Conservation (phyloP, 1,140 invertebrate genomes). For the Brachionus koreanus region DNA sequence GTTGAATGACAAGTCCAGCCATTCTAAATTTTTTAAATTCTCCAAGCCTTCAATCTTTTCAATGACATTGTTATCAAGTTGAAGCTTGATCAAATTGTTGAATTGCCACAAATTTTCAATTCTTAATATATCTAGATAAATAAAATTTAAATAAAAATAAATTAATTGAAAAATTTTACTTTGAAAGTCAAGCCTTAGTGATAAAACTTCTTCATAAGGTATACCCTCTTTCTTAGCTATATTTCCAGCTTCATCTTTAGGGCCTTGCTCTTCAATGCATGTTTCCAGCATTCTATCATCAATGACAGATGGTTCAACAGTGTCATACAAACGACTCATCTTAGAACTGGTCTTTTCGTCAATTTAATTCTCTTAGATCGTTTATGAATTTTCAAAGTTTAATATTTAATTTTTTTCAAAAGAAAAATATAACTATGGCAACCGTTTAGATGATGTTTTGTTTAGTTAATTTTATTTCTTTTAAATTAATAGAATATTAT, state of each 20-base stretch:
- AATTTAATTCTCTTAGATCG: background rate
- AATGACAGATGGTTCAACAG: constrained; percentile 58
- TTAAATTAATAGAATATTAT: background rate
- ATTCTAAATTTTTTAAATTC: constrained; percentile 54
- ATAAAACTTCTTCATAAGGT: constrained; percentile 54
- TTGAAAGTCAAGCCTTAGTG: constrained; percentile 57
- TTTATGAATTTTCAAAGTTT: background rate
- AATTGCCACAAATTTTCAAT: constrained; percentile 60
- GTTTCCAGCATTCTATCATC: constrained; percentile 57
- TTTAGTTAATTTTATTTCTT: background rate
- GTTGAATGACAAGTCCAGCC: constrained; percentile 61
- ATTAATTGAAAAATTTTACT: constrained; percentile 49
- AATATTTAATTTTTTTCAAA: constrained; percentile 9
- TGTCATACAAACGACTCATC: constrained; percentile 60
- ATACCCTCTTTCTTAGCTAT: constrained; percentile 58
- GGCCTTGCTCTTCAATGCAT: constrained; percentile 58
- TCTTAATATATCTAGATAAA: constrained; percentile 55
- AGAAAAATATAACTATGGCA: background rate
- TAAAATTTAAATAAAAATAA: background rate
- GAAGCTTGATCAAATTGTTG: constrained; percentile 55
- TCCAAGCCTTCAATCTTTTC: constrained; percentile 59
- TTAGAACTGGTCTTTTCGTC: constrained; percentile 38
- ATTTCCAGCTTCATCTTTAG: constrained; percentile 56
- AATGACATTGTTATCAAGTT: constrained; percentile 60
- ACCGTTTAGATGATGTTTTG: background rate